Evolutionary conservation across 1,140 invertebrate genomes (phyloP), one percentile per base, ranked within the genome.

Genomic region (Streblospio benedicti): DNA sequence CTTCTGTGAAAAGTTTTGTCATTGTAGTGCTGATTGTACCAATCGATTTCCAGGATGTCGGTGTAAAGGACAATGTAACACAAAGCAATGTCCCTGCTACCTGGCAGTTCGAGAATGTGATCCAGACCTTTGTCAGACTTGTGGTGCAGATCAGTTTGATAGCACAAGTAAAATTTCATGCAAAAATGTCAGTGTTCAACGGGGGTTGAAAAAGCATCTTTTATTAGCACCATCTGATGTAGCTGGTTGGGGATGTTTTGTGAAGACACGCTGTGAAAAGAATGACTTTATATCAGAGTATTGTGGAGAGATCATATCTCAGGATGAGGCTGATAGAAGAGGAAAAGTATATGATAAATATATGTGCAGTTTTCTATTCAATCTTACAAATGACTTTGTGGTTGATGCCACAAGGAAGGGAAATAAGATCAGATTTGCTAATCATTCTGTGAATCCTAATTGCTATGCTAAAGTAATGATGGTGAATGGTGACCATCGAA

Each of bases 251-350:
- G 97, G 97, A 32, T 97, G 98, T 67, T 99, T 97, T 74, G 79
- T 97, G 0, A 96, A 96, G 74, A 80, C 80, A 45, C 88, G 89
- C 4, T 93, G 92, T 3, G 89, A 91, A 66, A 98, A 98, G 74
- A 97, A 99, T 80, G 96, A 99, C 80, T 99, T 99, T 73, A 95
- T 97, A 65, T 96, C 93, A 0, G 97, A 99, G 79, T 99, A 99
- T 78, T 98, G 95, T 79, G 97, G 97, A 0, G 97, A 99, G 75
- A 72, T 78, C 9, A 78, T 78, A 47, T 76, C 92, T 25, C 94
- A 98, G 77, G 95, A 98, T 76, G 97, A 99, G 80, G 97, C 96
- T 2, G 97, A 99, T 78, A 82, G 96, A 54, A 83, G 97, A 69
- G 97, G 96, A 61, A 97, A 97, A 82, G 93, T 99, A 0, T 99